Base-by-base conservation (phyloP, 2,888 invertebrate species). In the Dusona sp. region DNA sequence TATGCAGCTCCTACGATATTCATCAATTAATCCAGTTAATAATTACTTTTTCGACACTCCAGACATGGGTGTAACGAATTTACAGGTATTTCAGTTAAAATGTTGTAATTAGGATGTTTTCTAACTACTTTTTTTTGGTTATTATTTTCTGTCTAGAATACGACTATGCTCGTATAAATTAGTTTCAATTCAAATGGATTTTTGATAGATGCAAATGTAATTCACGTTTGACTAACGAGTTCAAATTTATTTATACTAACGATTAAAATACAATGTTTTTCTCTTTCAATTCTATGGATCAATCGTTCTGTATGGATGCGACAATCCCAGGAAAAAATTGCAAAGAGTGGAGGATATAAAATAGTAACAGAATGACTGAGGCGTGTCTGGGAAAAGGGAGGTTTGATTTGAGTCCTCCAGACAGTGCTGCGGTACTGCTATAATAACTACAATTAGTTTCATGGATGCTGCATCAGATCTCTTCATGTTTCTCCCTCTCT, bases 391-490 rank as follows among this genome's bases (percentile, higher is more conserved):
- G 33, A n/a, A 51, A 65, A 54, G 51, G 64, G 48, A 36, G n/a
- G 25, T 82, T 73, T 73, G 36, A 54, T 38, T 57, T 57, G 83
- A 36, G 33, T 83, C 73, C 73, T 73, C 72, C 65, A 57, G 83
- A 64, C 78, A 57, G 6, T 36, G n/a, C 33, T 33, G 51, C 33
- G 57, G 61, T 65, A 19, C 45, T 45, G 42, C 42, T 73, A 65
- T 73, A 83, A 83, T 83, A 83, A 83, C 83, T 83, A 67, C 73
- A 83, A 83, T 83, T 73, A 83, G 73, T 83, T 65, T 65, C 79
- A 67, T 79, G 83, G 73, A 79, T 79, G 79, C 79, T 79, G 83
- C 45, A 79, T 65, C 48, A 83, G 64, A 33, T 79, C 45, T 54
- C 42, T 42, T 16, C 16, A 19, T 61, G 22, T 48, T 25, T 45